Evolutionary conservation across 2,797 vertebrate species (phyloP).

Genomic region (Rhincodon typus): DNA sequence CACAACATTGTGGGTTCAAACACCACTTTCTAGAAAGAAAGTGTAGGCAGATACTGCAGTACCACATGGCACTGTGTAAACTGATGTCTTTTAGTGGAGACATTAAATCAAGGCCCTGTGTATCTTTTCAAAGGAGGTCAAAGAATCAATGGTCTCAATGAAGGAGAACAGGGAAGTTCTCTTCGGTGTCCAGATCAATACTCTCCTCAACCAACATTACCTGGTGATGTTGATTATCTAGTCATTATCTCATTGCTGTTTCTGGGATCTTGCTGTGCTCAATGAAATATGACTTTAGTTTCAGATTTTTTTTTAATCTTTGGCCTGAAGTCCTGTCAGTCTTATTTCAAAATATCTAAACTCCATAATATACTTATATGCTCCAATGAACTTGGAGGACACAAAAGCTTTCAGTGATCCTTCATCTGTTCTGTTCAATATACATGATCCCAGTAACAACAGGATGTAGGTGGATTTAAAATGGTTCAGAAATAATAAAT

Average conservation of each 20-base stretch:
- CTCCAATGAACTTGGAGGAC: no score
- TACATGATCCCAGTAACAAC: no score
- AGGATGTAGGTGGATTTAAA: no score
- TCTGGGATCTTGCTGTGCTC: no score
- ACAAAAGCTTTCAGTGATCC: no score
- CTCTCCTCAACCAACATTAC: not conserved
- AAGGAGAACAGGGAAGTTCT: not conserved
- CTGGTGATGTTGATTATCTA: not conserved
- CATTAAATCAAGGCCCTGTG: not conserved
- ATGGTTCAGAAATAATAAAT: no score
- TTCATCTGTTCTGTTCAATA: no score
- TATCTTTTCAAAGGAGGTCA: not conserved
- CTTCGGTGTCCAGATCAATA: not conserved
- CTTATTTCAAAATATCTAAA: no score
- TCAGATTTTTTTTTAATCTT: no score
- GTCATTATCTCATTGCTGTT: not conserved
- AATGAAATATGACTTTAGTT: no score
- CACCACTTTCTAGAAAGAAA: not conserved
- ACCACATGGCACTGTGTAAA: not conserved
- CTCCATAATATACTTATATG: no score
- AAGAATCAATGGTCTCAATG: not conserved
- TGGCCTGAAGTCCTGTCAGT: no score
- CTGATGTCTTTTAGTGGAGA: not conserved
- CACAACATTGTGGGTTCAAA: not conserved
- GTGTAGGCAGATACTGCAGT: not conserved